phyloP scores from a whole-genome alignment of 1,140 invertebrate genomes.

The Cyphomyrmex costatus region DNA sequence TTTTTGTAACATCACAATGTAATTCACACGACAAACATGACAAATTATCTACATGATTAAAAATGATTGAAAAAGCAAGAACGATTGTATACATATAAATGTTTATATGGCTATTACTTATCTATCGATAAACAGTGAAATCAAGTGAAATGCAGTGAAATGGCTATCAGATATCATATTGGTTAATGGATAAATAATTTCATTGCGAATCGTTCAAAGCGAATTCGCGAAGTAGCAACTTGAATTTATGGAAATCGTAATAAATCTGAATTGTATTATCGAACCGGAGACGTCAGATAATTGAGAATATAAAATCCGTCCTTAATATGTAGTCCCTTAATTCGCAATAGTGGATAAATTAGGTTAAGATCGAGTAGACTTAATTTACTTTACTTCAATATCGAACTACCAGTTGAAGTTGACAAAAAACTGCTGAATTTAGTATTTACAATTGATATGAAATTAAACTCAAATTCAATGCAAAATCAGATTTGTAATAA shows the following conservation, averaged over 20 bases:
- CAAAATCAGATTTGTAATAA: slow-evolving; percentile 68
- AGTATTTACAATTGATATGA: background rate
- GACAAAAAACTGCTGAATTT: background rate
- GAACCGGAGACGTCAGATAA: background rate
- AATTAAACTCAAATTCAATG: background rate
- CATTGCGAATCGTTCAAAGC: background rate
- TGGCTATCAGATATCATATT: background rate
- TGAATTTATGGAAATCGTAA: background rate
- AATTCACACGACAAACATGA: no score
- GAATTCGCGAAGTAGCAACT: background rate
- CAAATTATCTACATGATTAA: no score
- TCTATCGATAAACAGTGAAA: no score
- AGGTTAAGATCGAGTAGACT: background rate
- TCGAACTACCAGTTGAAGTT: background rate
- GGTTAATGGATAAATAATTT: background rate
- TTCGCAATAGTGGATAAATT: background rate
- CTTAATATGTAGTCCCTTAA: slow-evolving; percentile 9
- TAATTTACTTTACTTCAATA: background rate
- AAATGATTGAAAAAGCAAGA: no score
- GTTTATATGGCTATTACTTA: no score
- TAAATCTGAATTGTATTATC: background rate
- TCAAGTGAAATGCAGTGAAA: background rate
- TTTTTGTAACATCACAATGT: no score
- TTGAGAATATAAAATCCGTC: background rate
- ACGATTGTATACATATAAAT: no score